Base-by-base conservation (phyloP, 1,140 invertebrate genomes). In the Drosophila nasuta region DNA sequence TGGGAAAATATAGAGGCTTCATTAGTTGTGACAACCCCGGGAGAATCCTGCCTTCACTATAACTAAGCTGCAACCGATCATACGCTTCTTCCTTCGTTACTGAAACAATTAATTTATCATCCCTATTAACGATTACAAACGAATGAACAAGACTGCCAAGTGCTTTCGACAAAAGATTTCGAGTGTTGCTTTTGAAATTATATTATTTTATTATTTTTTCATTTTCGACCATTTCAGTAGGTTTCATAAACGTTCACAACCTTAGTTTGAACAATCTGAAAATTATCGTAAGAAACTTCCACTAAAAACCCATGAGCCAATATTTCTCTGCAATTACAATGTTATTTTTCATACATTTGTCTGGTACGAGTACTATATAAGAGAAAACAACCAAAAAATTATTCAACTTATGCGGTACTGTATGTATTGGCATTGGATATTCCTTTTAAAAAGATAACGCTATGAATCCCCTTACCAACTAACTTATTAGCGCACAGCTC, bases 311-410 rank as follows among this genome's bases (percentile, higher is more conserved):
- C 30, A 6, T 33, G 30, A 33, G 30, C 5, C 5, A 7, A 33
- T 33, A 33, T 33, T 33, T 7, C 30, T 33, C 30, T 5, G 30
- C 30, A 33, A 49, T 8, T 49, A 49, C 58, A 60, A 60, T 48
- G 15, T 60, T 46, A 33, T 48, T 60, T 48, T 13, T 48, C 43
- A 48, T 60, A 17, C 28, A 60, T n/a, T 48, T 25, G n/a, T 60
- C 43, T 8, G 58, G 41, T 30, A 60, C 25, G 20, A 20, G 3
- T 20, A 20, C 6, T 17, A 60, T 8, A 10, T 60, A n/a, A 33
- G 48, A 48, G 5, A 33, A 10, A 13, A 48, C 7, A 7, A 8
- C 6, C 5, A 48, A 46, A 13, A 5, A 48, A 35, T 62, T 49
- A 3, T 49, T 60, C 41, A 60, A 60, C 13, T 49, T 62, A 45